Evolutionary conservation across 1,140 invertebrate species (phyloP).

Genomic region (Ceratosolen solmsi): DNA sequence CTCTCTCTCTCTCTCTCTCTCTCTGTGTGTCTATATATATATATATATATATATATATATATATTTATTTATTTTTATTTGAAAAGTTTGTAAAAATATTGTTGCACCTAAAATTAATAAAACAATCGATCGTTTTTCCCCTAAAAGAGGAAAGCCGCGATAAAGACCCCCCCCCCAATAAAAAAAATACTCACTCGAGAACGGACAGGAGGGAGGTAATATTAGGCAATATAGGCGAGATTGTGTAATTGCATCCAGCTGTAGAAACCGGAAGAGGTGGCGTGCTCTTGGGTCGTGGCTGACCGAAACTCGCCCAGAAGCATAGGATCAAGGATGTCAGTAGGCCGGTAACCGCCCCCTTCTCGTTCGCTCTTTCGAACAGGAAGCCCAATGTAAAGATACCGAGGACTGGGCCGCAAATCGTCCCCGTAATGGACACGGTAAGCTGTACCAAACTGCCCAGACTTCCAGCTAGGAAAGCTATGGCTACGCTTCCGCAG

Average conservation of each 20-base stretch:
- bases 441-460: slow-evolving; percentile 83
- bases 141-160: no score
- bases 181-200: background rate
- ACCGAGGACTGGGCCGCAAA: slow-evolving; percentile 85
- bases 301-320: slow-evolving; percentile 89
- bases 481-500: slow-evolving; percentile 79
- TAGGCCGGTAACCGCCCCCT: slow-evolving; percentile 83
- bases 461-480: slow-evolving; percentile 81
- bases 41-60: no score
- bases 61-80: no score
- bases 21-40: no score
- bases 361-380: slow-evolving; percentile 78
- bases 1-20: no score
- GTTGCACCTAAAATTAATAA: no score
- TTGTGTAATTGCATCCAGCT: slow-evolving; percentile 73
- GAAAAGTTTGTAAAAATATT: no score
- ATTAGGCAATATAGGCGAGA: background rate
- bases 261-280: slow-evolving; percentile 76
- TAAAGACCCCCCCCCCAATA: no score
- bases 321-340: slow-evolving; percentile 79
- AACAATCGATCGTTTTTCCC: no score
- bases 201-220: background rate
- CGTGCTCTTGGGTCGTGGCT: slow-evolving; percentile 77
- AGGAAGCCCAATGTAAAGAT: slow-evolving; percentile 88
- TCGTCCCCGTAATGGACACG: slow-evolving; percentile 83